Evolutionary conservation across 1,140 invertebrate genomes (phyloP).

Genomic region (Pinna nobilis): DNA sequence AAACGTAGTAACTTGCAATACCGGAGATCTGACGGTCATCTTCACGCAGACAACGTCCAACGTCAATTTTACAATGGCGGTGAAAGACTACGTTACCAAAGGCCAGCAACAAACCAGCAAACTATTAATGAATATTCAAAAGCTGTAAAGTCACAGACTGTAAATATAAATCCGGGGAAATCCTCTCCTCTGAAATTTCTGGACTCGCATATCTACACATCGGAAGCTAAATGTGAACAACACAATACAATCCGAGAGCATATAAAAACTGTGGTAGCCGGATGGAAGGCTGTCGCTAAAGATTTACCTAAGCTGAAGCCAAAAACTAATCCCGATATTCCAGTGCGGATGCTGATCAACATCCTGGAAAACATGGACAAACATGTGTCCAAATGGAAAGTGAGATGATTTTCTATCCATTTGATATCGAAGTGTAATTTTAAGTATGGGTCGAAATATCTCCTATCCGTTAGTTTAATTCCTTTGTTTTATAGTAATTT

Average conservation of each 20-base stretch:
- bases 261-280: not conserved
- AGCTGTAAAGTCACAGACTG: no score
- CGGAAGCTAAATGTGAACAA: no score
- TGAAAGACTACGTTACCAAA: no score
- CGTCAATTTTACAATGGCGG: no score
- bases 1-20: no score
- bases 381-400: not conserved
- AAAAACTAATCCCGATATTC: not conserved
- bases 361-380: not conserved
- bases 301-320: constrained; percentile 1
- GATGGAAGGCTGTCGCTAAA: not conserved
- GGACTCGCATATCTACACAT: no score
- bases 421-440: not conserved
- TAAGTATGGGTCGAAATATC: not conserved
- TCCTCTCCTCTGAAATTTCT: no score
- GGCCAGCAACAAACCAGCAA: no score
- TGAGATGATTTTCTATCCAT: not conserved
- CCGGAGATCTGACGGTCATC: no score
- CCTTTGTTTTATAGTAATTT: not conserved
- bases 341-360: not conserved
- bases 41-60: no score
- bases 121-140: no score
- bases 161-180: no score
- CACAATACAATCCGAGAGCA: not conserved
- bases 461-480: not conserved